Base-by-base conservation (phyloP, 1,140 invertebrate species). In the Drosophila neocordata region DNA sequence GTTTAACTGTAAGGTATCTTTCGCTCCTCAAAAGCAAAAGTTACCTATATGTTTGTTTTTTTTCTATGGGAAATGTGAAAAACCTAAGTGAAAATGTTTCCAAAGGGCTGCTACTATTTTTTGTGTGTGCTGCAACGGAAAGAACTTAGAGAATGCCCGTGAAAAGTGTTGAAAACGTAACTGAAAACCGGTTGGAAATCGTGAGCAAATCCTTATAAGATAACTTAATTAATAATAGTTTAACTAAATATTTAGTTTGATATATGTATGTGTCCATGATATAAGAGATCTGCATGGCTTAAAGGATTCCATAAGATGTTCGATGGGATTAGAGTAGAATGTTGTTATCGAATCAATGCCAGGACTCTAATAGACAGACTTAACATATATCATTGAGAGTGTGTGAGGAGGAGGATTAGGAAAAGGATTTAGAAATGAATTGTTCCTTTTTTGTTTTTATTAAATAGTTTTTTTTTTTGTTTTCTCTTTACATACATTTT, bases 401-500 rank as follows among this genome's bases (percentile, higher is more conserved):
- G 27, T 31, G 1, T n/a, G 8, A 27, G 27, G 22, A 31, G 13
- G 13, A 9, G 12, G 13, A 13, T n/a, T n/a, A 9, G 34, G 53
- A 15, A 13, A 13, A 6, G 51, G 51, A 27, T n/a, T 1, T 24
- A n/a, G 13, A 55, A 31, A 31, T 48, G 8, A 48, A 48, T 48
- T 79, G 38, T 75, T 68, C 37, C 18, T 71, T 75, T n/a, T n/a
- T 73, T 44, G 31, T 2, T 1, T 41, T 44, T 18, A 18, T 44
- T 44, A 18, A 18, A 44, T 44, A 44, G 0, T 15, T 15, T 69
- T 53, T 69, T 76, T 41, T 63, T 61, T 52, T 62, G 60, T 87
- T 58, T 52, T 57, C 53, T 88, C 65, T 76, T 71, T 88, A 87
- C 82, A 87, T 84, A 84, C 80, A 84, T 65, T 60, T 70, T 68